Percentiles rank a stretch among this genome's conserved stretches.
These are phyloP conservation scores for Paracanthobrama guichenoti DNA, from an alignment of 2,113 vertebrate genomes.

Conservation along the genomic window DNA sequence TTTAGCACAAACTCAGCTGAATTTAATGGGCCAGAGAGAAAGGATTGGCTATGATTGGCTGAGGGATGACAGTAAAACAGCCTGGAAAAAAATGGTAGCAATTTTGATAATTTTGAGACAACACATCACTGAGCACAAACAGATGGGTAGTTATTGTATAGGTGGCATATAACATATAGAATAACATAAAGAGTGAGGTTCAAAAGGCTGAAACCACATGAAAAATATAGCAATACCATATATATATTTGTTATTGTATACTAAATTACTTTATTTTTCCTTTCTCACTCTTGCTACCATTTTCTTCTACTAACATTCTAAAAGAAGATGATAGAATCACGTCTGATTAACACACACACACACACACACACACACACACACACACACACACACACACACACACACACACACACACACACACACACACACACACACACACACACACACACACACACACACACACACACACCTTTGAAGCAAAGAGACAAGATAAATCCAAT, in stretches of 20 bases:
- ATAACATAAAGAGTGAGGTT: background rate
- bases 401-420: background rate
- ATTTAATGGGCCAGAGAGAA: slow-evolving; percentile 8
- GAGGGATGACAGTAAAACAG: background rate
- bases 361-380: too few relatives aligned
- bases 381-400: too few relatives aligned
- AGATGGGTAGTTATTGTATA: background rate
- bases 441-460: background rate
- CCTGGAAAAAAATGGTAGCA: background rate
- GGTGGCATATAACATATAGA: background rate
- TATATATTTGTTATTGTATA: background rate
- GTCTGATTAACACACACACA: slow-evolving; percentile 5
- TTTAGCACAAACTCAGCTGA: slow-evolving; percentile 8
- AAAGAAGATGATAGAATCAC: slow-evolving; percentile 30
- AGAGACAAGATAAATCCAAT: slow-evolving; percentile 44
- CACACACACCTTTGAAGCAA: slow-evolving; percentile 33
- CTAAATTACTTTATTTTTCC: background rate
- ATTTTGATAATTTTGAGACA: background rate
- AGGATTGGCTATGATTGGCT: background rate
- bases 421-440: background rate
- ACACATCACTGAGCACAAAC: background rate
- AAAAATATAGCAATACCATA: background rate
- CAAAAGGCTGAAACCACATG: background rate
- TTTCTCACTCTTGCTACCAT: background rate
- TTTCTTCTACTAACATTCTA: background rate